Conservation (phyloP, 2,888 invertebrate genomes). For the Chloromyia formosa region DNA sequence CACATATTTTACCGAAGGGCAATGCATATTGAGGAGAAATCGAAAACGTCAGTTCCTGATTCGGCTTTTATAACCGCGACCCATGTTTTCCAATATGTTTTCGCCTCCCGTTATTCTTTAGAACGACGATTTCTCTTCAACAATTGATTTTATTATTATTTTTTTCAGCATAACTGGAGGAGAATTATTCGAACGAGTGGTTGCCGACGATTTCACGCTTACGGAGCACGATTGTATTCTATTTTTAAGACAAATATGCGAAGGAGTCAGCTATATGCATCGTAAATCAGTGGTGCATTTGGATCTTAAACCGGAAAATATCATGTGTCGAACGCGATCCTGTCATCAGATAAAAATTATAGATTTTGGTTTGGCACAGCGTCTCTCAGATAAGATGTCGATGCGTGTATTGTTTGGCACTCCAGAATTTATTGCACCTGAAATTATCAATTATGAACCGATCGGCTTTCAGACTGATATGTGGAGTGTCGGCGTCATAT, state of each 20-base stretch:
- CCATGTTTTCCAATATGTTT: no score
- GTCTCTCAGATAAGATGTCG: constrained; percentile 73
- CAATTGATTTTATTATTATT: constrained; percentile 2
- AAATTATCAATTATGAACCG: constrained; percentile 89
- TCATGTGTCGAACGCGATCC: constrained; percentile 86
- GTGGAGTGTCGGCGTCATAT: constrained; percentile 96
- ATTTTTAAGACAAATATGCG: constrained; percentile 91
- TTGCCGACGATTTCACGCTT: constrained; percentile 89
- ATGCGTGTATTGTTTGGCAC: constrained; percentile 85
- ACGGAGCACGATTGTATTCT: constrained; percentile 87
- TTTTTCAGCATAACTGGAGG: constrained; percentile 87
- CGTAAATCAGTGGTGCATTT: constrained; percentile 83
- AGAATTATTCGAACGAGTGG: constrained; percentile 91
- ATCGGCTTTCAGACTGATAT: constrained; percentile 88
- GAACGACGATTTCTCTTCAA: no score
- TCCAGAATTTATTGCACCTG: constrained; percentile 92
- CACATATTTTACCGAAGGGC: no score
- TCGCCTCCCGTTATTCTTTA: no score
- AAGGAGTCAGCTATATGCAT: constrained; percentile 92
- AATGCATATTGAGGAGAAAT: no score
- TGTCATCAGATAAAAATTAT: constrained; percentile 90
- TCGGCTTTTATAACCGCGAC: no score
- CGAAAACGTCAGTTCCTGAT: no score
- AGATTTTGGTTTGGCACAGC: constrained; percentile 90
- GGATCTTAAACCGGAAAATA: constrained; percentile 95